Conservation (phyloP, 2,888 invertebrate genomes). For the Stenichneumon culpator region DNA sequence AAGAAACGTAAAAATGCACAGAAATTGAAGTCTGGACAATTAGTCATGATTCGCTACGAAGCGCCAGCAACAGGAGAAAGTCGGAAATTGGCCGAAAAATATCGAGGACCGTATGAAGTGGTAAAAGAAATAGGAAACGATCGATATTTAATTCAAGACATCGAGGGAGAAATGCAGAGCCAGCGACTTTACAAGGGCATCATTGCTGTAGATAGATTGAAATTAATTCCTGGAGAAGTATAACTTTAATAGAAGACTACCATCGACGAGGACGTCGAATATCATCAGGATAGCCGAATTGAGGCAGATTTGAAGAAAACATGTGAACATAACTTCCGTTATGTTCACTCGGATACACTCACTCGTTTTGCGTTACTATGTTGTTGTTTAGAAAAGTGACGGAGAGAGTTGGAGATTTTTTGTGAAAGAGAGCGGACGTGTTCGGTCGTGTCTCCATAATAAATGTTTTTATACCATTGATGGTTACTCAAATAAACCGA, state of each 20-base stretch:
- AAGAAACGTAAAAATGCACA: too few species aligned
- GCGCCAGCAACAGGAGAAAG: neutral
- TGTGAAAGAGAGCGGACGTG: too few species aligned
- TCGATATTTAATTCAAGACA: constrained; percentile 61
- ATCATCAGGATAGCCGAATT: constrained; percentile 21
- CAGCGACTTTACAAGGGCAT: constrained; percentile 55
- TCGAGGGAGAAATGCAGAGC: constrained; percentile 64
- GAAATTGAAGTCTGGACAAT: too few species aligned
- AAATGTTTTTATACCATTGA: too few species aligned
- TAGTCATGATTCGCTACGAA: too few species aligned
- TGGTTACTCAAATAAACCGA: too few species aligned
- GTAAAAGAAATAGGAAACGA: constrained; percentile 58
- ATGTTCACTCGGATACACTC: too few species aligned
- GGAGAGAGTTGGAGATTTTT: too few species aligned
- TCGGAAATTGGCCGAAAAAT: constrained; percentile 49
- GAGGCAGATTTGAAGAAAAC: neutral
- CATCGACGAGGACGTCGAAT: constrained; percentile 33
- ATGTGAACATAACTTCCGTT: too few species aligned
- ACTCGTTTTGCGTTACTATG: too few species aligned
- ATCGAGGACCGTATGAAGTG: constrained; percentile 50
- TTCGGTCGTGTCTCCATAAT: too few species aligned
- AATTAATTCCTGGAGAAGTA: constrained; percentile 8
- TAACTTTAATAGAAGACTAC: neutral
- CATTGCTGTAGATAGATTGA: constrained; percentile 45
- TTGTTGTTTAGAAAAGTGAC: too few species aligned